Base-by-base conservation (phyloP, 2,113 vertebrate species). In the Psilopogon haemacephalus region DNA sequence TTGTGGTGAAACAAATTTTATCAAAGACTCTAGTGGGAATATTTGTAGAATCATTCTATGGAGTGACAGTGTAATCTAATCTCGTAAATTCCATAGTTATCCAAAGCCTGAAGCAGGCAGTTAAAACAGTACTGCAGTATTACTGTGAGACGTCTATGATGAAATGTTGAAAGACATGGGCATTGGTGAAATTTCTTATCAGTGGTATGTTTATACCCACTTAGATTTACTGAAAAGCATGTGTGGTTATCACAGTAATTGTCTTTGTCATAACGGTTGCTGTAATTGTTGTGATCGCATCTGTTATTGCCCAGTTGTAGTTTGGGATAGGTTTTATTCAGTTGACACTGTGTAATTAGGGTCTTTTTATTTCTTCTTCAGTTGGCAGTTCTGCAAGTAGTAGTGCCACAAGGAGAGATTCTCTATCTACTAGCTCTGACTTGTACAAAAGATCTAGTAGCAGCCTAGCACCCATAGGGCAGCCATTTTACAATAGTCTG, bases 401-500 rank as follows among this genome's bases (percentile, higher is more conserved):
- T 98, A 99, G 98, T 96, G 98, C 98, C 95, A 98, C 99, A 97
- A 98, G 99, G 97, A 98, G 99, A 97, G 99, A 99, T 97, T 99
- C 99, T 96, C 97, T 99, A 97, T 98, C 99, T 98, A 98, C 99
- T 96, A 98, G 98, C 95, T 99, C 98, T 96, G 99, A 99, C 96
- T 97, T 99, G 89, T 99, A 99, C 98, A 99, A 99, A 98, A 98
- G 99, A 87, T 98, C 98, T 90, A 99, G 98, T 97, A 99, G 98
- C 98, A 99, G 98, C 97, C 97, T 99, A 97, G 98, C 99, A 96
- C 98, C 99, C 97, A 98, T 99, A 96, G 99, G 99, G 86, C 99
- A 99, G 97, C 99, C 99, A 87, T 99, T 99, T 98, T 99, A 99
- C 98, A 99, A 98, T 98, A 99, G 99, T 98, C 98, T 99, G 98